Percentiles rank a stretch among this genome's conserved stretches.
Evolutionary conservation across 2,888 invertebrate genomes (phyloP).

Genomic region (Catocala nupta): DNA sequence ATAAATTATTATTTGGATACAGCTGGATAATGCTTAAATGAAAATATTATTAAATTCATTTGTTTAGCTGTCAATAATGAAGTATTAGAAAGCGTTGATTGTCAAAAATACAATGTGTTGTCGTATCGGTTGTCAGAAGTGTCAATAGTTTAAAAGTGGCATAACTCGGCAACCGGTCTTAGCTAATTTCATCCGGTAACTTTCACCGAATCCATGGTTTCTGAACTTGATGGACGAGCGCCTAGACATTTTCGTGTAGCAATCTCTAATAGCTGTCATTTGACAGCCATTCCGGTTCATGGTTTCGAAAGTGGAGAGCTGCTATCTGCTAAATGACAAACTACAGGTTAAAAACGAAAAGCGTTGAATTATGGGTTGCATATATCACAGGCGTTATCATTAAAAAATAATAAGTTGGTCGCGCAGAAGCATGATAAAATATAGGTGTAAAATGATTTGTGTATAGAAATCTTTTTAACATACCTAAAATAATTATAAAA

Average conservation of each 20-base stretch:
- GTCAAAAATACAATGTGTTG: constrained; percentile 40
- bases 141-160: constrained; percentile 40
- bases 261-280: constrained; percentile 56
- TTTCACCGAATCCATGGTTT: constrained; percentile 58
- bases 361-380: constrained; percentile 36
- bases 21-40: constrained; percentile 24
- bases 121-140: constrained; percentile 45
- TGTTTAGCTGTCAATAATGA: constrained; percentile 23
- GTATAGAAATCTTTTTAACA: constrained; percentile 12
- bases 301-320: constrained; percentile 73
- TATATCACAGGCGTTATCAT: constrained; percentile 39
- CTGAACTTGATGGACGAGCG: constrained; percentile 38
- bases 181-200: constrained; percentile 53
- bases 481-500: constrained; percentile 19
- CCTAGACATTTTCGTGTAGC: constrained; percentile 43
- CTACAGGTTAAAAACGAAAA: constrained; percentile 59
- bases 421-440: constrained; percentile 28
- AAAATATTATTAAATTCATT: background rate
- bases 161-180: constrained; percentile 58
- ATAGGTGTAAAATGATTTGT: constrained; percentile 24
- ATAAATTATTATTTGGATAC: constrained; percentile 30
- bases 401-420: constrained; percentile 41
- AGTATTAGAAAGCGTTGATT: constrained; percentile 19
- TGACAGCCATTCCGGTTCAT: constrained; percentile 66
- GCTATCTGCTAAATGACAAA: constrained; percentile 62